Evolutionary conservation across 2,888 invertebrate genomes (phyloP).

Genomic region (Cheiracanthium punctorium): DNA sequence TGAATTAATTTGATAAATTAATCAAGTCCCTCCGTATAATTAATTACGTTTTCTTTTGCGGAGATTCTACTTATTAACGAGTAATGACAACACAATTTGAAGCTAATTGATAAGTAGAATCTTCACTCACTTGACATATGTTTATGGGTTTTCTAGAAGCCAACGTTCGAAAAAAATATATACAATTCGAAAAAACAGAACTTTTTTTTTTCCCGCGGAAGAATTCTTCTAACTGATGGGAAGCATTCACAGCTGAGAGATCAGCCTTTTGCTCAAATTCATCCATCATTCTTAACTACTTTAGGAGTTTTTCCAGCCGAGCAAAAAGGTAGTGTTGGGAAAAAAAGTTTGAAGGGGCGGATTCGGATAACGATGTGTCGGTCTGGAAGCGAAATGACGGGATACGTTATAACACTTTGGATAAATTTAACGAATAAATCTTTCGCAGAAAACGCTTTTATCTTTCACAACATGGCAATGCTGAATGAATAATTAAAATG

Average conservation of each 20-base stretch:
- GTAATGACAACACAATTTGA: no score
- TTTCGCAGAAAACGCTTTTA: no score
- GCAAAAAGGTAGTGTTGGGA: neutral
- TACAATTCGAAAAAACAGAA: neutral
- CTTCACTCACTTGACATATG: neutral
- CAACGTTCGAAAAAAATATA: neutral
- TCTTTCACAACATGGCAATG: no score
- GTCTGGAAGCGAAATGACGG: neutral
- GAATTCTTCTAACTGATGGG: neutral
- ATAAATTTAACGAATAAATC: neutral
- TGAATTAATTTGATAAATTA: no score
- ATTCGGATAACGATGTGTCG: neutral
- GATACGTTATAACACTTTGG: neutral
- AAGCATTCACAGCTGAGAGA: conserved; percentile 40
- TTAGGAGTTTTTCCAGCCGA: conserved; percentile 46
- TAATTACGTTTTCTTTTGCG: no score
- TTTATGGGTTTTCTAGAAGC: neutral
- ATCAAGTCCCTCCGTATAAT: no score
- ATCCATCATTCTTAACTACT: conserved; percentile 65
- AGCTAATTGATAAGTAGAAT: no score
- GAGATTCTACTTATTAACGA: no score
- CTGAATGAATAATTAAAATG: no score
- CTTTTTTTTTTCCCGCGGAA: neutral
- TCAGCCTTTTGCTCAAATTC: conserved; percentile 19
- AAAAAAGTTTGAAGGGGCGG: neutral